Evolutionary conservation across 2,113 vertebrate species (phyloP).

Genomic region (Agapornis roseicollis): DNA sequence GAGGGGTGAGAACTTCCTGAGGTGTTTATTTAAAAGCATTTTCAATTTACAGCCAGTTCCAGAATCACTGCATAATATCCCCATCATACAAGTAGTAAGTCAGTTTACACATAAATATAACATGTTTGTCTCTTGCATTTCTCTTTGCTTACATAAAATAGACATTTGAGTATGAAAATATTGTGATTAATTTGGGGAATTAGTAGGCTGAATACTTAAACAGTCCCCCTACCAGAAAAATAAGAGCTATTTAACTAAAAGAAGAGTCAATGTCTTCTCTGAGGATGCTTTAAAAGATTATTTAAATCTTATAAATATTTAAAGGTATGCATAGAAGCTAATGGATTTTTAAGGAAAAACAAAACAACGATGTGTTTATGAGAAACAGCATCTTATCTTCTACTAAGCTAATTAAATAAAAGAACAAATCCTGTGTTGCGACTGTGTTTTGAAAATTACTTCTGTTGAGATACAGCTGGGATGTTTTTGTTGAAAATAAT

Average conservation of each 20-base stretch:
- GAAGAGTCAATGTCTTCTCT: neutral
- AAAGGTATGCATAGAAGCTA: neutral
- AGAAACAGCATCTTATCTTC: conserved; percentile 9
- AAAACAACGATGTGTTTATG: neutral
- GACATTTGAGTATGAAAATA: conserved; percentile 5
- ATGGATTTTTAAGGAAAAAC: conserved; percentile 28
- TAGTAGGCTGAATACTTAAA: neutral
- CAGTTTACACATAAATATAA: neutral
- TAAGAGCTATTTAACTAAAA: neutral
- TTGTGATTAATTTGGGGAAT: conserved; percentile 30
- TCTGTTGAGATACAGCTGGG: neutral
- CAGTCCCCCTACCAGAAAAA: neutral
- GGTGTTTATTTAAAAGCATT: neutral
- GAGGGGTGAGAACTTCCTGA: neutral
- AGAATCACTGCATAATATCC: neutral
- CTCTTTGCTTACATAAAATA: conserved; percentile 12
- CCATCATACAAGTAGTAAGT: neutral
- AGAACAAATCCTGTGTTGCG: neutral
- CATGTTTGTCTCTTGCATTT: neutral
- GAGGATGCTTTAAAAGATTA: conserved; percentile 13
- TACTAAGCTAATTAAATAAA: neutral
- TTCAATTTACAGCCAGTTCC: neutral
- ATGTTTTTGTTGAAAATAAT: neutral
- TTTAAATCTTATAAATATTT: conserved; percentile 50
- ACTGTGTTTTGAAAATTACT: neutral